Evolutionary conservation across 2,888 invertebrate genomes (phyloP).

Genomic region (Exocentrus adspersus): DNA sequence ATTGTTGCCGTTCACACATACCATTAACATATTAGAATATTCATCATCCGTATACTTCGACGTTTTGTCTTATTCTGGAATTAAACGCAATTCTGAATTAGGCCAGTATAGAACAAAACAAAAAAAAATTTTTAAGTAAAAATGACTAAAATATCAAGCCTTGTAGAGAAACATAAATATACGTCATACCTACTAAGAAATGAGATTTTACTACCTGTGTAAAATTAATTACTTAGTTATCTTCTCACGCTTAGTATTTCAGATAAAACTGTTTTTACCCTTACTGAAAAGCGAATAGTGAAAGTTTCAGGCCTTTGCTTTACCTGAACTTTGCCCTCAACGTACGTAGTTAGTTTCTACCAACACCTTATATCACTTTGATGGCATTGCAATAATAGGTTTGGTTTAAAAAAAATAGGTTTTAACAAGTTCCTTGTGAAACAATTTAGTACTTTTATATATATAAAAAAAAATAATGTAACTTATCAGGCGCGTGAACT

Average conservation of each 20-base stretch:
- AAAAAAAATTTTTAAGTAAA: no score
- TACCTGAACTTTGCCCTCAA: not conserved
- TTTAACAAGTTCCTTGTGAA: no score
- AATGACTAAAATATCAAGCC: no score
- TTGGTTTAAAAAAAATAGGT: not conserved
- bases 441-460: not conserved
- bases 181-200: no score
- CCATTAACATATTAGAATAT: slow-evolving; percentile 48
- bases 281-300: not conserved
- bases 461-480: not conserved
- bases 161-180: no score
- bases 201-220: not conserved
- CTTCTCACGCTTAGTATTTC: not conserved
- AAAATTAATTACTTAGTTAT: not conserved
- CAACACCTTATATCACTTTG: not conserved
- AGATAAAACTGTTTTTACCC: not conserved
- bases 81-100: no score
- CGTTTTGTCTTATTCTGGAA: not conserved
- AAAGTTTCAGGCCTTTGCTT: not conserved
- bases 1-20: slow-evolving; percentile 45
- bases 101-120: no score
- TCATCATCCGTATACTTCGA: slow-evolving; percentile 32
- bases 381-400: not conserved
- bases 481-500: not conserved
- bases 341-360: not conserved